A percentile compares a stretch with the other conserved stretches of the same genome.
Conservation (phyloP, 2,888 invertebrate species). For the Tuberolachnus salignus region DNA sequence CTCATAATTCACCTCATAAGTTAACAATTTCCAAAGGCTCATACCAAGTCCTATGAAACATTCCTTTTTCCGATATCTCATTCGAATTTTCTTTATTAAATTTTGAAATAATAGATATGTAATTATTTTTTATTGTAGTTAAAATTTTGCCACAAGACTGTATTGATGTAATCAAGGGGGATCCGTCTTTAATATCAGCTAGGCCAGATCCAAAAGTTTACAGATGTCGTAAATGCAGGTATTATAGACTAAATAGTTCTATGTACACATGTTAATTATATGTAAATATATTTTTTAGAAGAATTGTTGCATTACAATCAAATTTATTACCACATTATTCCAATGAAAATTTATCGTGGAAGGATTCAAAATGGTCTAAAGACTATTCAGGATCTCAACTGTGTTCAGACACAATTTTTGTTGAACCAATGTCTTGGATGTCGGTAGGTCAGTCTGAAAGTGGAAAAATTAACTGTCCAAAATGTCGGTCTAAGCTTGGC, state of each 20-base stretch:
- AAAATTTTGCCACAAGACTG: slow-evolving; percentile 83
- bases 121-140: slow-evolving; percentile 65
- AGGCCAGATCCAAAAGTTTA: slow-evolving; percentile 84
- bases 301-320: slow-evolving; percentile 80
- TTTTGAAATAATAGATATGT: no score
- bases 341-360: slow-evolving; percentile 66
- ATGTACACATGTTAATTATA: background rate
- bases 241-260: background rate
- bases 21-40: no score
- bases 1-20: no score
- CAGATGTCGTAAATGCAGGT: slow-evolving; percentile 80
- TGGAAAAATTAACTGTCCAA: slow-evolving; percentile 86
- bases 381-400: slow-evolving; percentile 60
- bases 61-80: no score
- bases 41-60: no score
- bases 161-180: slow-evolving; percentile 77
- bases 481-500: slow-evolving; percentile 83
- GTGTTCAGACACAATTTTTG: slow-evolving; percentile 80
- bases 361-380: slow-evolving; percentile 62
- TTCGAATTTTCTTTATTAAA: no score
- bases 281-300: slow-evolving; percentile 62
- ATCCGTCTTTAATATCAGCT: slow-evolving; percentile 76
- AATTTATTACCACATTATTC: slow-evolving; percentile 78
- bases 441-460: slow-evolving; percentile 72
- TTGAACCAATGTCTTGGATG: slow-evolving; percentile 93